Evolutionary conservation across 2,113 vertebrate species (phyloP).

Genomic region (Garra rufa): DNA sequence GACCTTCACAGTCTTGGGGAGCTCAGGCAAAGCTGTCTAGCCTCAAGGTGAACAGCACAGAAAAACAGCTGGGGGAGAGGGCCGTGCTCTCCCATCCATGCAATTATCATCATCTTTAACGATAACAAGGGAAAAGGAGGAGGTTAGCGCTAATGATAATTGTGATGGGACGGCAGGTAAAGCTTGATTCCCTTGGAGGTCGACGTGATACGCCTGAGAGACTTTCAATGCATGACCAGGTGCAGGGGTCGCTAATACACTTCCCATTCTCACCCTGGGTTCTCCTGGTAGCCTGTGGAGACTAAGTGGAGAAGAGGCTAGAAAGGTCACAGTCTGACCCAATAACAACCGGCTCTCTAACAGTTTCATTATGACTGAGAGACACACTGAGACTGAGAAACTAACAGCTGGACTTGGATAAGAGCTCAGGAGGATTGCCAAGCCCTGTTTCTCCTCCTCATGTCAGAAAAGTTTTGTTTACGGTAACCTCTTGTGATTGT

Average conservation of each 20-base stretch:
- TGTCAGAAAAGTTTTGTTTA: constrained; percentile 14
- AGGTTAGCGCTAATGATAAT: constrained; percentile 67
- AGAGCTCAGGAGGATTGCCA: constrained; percentile 65
- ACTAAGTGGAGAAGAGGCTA: constrained; percentile 36
- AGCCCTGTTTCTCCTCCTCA: background rate
- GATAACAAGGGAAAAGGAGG: constrained; percentile 59
- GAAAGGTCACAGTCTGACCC: constrained; percentile 61
- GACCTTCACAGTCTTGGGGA: constrained; percentile 56
- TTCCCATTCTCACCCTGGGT: constrained; percentile 49
- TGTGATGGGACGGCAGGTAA: constrained; percentile 53
- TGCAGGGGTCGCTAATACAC: constrained; percentile 19
- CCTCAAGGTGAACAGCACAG: constrained; percentile 62
- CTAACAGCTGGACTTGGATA: constrained; percentile 72
- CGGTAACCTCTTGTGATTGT: constrained; percentile 14
- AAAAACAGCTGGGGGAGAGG: constrained; percentile 41
- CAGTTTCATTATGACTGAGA: constrained; percentile 73
- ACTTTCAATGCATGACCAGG: constrained; percentile 2
- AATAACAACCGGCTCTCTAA: constrained; percentile 70
- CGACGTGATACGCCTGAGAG: constrained; percentile 9
- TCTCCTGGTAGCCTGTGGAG: constrained; percentile 26
- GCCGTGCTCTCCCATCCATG: constrained; percentile 55
- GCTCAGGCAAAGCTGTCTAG: constrained; percentile 34
- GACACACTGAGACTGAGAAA: constrained; percentile 65
- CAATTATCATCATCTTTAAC: constrained; percentile 70
- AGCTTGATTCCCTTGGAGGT: background rate